Evolutionary conservation across 2,797 vertebrate species (phyloP).

Genomic region (Siniperca scherzeri): DNA sequence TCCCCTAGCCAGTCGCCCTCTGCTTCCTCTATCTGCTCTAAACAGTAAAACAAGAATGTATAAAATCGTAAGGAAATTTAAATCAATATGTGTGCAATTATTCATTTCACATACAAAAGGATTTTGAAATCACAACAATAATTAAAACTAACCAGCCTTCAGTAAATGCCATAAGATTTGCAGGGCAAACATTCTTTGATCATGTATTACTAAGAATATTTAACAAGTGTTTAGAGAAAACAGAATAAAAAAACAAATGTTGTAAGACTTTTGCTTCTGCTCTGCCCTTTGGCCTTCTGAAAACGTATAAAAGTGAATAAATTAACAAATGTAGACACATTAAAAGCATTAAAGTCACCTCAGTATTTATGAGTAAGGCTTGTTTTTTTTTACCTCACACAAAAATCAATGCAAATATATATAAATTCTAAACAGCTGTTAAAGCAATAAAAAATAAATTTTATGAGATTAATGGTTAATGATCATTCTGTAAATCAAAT

Average conservation of each 20-base stretch:
- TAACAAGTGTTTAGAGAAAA: neutral
- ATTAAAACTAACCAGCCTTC: neutral
- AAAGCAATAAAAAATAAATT: neutral
- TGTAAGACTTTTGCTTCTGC: neutral
- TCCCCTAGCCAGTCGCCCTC: neutral
- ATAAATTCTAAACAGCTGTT: neutral
- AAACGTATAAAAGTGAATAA: neutral
- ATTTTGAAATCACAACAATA: neutral
- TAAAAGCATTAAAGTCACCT: neutral
- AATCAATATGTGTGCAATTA: neutral
- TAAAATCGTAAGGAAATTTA: neutral
- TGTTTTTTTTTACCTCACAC: neutral
- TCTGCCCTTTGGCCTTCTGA: neutral
- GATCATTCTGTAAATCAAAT: conserved; percentile 40
- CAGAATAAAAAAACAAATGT: neutral
- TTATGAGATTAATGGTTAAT: conserved; percentile 11
- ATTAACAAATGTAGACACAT: conserved; percentile 7
- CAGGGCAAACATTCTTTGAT: neutral
- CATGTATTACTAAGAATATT: neutral
- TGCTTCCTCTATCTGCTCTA: neutral
- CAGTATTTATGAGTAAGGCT: neutral
- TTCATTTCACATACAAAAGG: neutral
- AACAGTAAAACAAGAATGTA: neutral
- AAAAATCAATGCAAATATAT: neutral
- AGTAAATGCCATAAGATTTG: neutral